Conservation (phyloP, 64 coral and sea anemone genomes). For the Porites australiensis region DNA sequence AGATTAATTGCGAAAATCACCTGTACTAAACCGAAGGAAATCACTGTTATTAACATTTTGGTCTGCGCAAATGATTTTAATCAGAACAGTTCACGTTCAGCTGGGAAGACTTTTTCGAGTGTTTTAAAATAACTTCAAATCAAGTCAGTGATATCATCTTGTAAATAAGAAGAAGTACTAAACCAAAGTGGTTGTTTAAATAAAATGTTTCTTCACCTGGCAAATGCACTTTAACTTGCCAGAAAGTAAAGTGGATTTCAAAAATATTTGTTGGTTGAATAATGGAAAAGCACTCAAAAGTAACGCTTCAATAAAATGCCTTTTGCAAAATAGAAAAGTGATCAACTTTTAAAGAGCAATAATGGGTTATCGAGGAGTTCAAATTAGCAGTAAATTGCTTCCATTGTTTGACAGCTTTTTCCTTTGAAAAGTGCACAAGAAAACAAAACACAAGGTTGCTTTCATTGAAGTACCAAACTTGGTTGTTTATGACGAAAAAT, state of each 20-base stretch:
- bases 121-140: background rate
- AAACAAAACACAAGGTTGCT: background rate
- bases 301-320: background rate
- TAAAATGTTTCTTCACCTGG: constrained; percentile 48
- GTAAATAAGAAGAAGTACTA: background rate
- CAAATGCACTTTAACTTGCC: constrained; percentile 2
- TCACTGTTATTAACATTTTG: background rate
- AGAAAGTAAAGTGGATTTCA: constrained; percentile 17
- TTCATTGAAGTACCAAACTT: background rate
- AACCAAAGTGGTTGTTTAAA: constrained; percentile 33
- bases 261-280: background rate
- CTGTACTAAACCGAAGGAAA: background rate
- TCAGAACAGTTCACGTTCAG: background rate
- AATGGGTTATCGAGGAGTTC: constrained; percentile 4
- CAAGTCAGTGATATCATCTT: background rate
- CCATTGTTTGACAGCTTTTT: constrained; percentile 49
- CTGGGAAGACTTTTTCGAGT: background rate
- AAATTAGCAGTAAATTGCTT: constrained; percentile 44
- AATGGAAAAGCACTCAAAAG: background rate
- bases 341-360: background rate
- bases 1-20: constrained; percentile 12
- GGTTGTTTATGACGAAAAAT: background rate
- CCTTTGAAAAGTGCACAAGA: constrained; percentile 23
- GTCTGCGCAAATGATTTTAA: background rate
- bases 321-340: background rate